Base-by-base conservation (phyloP, 1,140 invertebrate species). In the Zaprionus lachaisei region DNA sequence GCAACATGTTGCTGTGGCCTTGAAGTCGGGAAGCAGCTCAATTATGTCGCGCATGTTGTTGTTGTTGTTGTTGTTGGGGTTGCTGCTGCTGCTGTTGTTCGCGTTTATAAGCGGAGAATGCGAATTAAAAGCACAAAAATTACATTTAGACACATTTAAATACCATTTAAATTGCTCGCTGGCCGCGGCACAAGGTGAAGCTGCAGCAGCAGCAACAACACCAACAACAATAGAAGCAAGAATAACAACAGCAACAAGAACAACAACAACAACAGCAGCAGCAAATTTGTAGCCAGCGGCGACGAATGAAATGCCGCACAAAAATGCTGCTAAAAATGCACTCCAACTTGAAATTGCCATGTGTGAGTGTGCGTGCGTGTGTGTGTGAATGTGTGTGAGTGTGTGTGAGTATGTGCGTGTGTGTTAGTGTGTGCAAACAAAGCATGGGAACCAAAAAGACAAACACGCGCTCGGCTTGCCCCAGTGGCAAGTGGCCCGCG, bases 81-180 rank as follows among this genome's bases (percentile, higher is more conserved):
- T 75, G 67, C 62, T 80, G 60, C 74, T 84, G 77, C 69, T 74
- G 66, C 68, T 79, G 79, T 80, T 86, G 74, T 81, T 81, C 65
- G 74, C 75, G 72, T 73, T 75, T 80, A 31, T 47, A 61, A 47
- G 24, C 14, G n/a, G 75, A 81, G 82, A 82, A 86, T 85, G 75
- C 76, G 80, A 79, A 83, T 87, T 83, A 90, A 91, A 86, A 79
- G 78, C 79, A 83, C 79, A 87, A 87, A 91, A 91, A 91, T 84
- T 83, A 80, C 83, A 81, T 80, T 87, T 87, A 82, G 79, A 91
- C 84, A 91, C 89, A 91, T 91, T 91, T 91, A 91, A 91, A 91
- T 91, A 91, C 87, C 87, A 91, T 91, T 91, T 91, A 91, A 91
- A 91, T 84, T 84, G 79, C 83, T 89, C 84, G 84, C n/a, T 47